Evolutionary conservation across 2,888 invertebrate species (phyloP).

Genomic region (Crossocerus cetratus): DNA sequence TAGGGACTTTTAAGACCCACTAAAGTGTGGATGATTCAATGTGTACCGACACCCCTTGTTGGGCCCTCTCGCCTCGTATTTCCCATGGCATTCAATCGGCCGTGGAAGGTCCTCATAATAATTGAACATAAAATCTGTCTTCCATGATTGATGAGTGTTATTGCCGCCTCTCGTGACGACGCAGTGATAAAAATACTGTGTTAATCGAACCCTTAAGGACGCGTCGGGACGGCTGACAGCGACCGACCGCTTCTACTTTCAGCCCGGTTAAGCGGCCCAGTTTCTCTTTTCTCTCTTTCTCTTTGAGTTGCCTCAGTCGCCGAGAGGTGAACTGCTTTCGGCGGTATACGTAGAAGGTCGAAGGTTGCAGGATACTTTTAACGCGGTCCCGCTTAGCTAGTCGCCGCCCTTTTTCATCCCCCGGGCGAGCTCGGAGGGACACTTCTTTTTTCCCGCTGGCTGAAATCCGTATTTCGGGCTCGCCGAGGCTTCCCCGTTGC

Average conservation of each 20-base stretch:
- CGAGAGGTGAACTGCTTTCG: conserved; percentile 14
- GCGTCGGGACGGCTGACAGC: conserved; percentile 29
- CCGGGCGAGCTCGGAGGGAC: not conserved
- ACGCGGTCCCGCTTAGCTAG: conserved; percentile 39
- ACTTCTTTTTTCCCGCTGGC: not conserved
- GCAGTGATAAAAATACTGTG: conserved; percentile 41
- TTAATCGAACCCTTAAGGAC: conserved; percentile 44
- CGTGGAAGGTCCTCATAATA: conserved; percentile 51
- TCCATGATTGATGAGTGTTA: conserved; percentile 61
- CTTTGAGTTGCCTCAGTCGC: not conserved
- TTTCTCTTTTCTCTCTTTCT: conserved; percentile 18
- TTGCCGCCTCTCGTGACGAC: conserved; percentile 24
- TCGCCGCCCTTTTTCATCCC: not conserved
- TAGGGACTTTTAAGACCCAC: conserved; percentile 63
- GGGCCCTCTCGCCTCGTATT: conserved; percentile 19
- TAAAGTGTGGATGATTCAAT: conserved; percentile 38
- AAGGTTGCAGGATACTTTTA: conserved; percentile 48
- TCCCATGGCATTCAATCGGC: not conserved
- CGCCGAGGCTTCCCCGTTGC: conserved; percentile 44
- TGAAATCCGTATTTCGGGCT: not conserved
- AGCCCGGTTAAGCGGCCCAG: conserved; percentile 1
- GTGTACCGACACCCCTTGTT: conserved; percentile 3
- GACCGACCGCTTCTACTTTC: conserved; percentile 31
- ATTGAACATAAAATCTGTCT: conserved; percentile 66
- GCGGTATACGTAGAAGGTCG: conserved; percentile 32